Conservation (phyloP, 2,888 invertebrate genomes). For the Lobophora halterata region DNA sequence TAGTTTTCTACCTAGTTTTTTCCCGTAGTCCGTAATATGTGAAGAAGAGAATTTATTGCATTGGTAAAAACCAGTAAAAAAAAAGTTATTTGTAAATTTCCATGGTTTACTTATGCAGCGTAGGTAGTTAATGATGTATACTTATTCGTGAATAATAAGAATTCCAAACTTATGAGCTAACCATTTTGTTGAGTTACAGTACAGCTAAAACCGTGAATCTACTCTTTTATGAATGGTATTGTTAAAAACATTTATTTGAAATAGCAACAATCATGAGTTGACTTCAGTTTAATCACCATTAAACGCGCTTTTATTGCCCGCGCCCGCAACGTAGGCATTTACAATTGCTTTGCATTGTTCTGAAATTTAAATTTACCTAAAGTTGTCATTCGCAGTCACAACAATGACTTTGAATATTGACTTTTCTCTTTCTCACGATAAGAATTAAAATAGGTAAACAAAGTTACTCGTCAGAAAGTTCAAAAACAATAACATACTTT, state of each 20-base stretch:
- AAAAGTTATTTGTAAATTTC: no score
- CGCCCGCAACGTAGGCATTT: no score
- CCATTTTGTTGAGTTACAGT: conserved; percentile 13
- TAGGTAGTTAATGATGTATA: background rate
- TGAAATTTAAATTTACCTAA: background rate
- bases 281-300: conserved; percentile 1
- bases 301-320: background rate
- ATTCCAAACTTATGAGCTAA: conserved; percentile 22
- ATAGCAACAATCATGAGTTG: conserved; percentile 2
- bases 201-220: conserved; percentile 15
- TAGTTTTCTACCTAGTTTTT: no score
- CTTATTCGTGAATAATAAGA: conserved; percentile 8
- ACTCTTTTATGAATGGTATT: conserved; percentile 19
- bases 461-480: no score
- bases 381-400: no score
- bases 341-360: background rate
- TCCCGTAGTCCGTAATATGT: no score
- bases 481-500: no score
- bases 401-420: no score
- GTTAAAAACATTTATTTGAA: conserved; percentile 9
- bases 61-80: no score
- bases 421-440: no score
- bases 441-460: no score
- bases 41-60: no score
- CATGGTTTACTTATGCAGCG: background rate